phyloP scores from a whole-genome alignment of 2,888 invertebrate genomes.

The Erebia ligea region DNA sequence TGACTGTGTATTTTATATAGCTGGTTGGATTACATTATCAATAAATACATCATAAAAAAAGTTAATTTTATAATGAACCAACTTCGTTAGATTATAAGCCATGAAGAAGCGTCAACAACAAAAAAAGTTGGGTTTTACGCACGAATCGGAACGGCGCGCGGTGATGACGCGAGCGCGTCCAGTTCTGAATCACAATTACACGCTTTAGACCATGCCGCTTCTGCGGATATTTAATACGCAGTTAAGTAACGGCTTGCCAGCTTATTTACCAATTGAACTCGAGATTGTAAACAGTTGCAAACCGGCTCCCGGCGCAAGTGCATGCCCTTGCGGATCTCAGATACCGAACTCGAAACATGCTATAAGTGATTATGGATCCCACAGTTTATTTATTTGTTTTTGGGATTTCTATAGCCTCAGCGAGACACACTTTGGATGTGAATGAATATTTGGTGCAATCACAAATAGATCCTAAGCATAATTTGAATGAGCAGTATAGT shows the following conservation, averaged over 20 bases:
- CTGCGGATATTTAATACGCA: constrained; percentile 25
- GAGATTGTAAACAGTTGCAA: constrained; percentile 33
- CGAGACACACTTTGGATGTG: constrained; percentile 23
- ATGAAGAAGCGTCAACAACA: not conserved
- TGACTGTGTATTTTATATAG: not conserved
- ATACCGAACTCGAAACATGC: constrained; percentile 16
- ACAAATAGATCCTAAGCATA: not conserved
- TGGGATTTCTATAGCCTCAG: constrained; percentile 22
- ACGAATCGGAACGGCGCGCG: not conserved
- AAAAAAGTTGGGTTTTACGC: constrained; percentile 18
- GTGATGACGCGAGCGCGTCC: not conserved
- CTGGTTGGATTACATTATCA: not conserved
- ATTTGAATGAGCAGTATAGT: not conserved
- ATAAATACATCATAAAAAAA: not conserved
- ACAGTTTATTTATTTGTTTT: constrained; percentile 25
- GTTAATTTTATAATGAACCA: not conserved
- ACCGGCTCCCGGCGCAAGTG: constrained; percentile 20
- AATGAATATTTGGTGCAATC: constrained; percentile 23
- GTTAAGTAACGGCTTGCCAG: constrained; percentile 19
- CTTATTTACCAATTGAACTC: constrained; percentile 35
- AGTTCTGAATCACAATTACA: constrained; percentile 5
- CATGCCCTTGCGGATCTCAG: constrained; percentile 9
- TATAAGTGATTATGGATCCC: constrained; percentile 26
- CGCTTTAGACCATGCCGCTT: constrained; percentile 21
- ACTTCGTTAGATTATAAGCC: not conserved